Conservation (phyloP, 2,113 vertebrate species). For the Theropithecus gelada region DNA sequence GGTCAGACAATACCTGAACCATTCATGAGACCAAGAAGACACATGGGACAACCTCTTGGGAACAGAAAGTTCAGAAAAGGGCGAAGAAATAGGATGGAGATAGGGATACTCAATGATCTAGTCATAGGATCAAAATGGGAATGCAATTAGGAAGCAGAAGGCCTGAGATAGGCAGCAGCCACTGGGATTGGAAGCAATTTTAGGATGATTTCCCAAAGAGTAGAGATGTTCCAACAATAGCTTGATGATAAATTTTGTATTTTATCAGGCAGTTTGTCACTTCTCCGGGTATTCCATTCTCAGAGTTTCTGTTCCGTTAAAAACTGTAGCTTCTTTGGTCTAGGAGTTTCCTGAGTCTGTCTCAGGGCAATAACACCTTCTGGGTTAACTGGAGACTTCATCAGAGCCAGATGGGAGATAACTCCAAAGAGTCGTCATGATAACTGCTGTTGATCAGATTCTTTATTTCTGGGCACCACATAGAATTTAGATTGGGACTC, state of each 20-base stretch:
- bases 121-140: not conserved
- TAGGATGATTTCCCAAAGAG: constrained; percentile 14
- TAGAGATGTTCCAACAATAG: not conserved
- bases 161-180: not conserved
- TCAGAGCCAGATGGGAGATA: not conserved
- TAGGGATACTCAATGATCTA: not conserved
- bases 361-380: not conserved
- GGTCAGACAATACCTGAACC: not conserved
- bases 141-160: not conserved
- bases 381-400: not conserved
- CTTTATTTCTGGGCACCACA: not conserved
- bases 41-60: not conserved
- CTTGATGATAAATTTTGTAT: constrained; percentile 21
- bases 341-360: not conserved
- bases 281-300: not conserved
- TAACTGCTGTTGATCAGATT: not conserved
- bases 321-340: not conserved
- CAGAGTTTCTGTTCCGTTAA: not conserved
- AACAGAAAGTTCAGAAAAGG: not conserved
- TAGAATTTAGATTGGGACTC: not conserved
- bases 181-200: not conserved
- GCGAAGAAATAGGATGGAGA: not conserved
- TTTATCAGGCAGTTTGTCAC: not conserved
- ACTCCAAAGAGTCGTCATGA: not conserved
- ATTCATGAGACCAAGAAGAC: not conserved